A percentile compares a stretch with the other conserved stretches of the same genome.
phyloP scores from a whole-genome alignment of 30 jellyfish, hydroid and myxozoan species.

The Aurelia coerulea region DNA sequence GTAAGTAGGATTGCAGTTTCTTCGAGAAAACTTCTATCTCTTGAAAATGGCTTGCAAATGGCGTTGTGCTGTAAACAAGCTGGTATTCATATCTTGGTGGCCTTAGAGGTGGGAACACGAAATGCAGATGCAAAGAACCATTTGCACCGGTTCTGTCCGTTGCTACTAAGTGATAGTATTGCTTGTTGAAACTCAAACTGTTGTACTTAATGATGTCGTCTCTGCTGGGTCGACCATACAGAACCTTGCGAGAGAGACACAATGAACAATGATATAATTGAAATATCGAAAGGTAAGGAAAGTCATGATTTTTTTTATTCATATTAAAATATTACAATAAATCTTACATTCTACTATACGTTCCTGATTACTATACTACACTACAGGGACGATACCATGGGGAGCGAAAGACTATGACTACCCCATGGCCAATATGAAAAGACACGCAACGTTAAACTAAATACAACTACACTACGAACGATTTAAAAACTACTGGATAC shows the following conservation, averaged over 20 bases:
- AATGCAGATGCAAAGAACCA: constrained; percentile 33
- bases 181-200: constrained; percentile 1
- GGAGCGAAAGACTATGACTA: too few relatives aligned
- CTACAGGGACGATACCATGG: too few relatives aligned
- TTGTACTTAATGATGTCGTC: constrained; percentile 26
- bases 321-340: too few relatives aligned
- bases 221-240: constrained; percentile 41
- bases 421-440: too few relatives aligned
- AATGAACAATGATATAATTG: too few relatives aligned
- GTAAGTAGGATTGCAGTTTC: constrained; percentile 26
- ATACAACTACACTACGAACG: too few relatives aligned
- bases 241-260: background rate
- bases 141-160: constrained; percentile 71
- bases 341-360: too few relatives aligned
- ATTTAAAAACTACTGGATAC: too few relatives aligned
- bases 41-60: constrained; percentile 10
- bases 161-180: constrained; percentile 55
- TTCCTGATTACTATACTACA: too few relatives aligned
- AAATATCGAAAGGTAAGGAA: too few relatives aligned
- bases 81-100: constrained; percentile 43
- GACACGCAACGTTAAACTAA: too few relatives aligned
- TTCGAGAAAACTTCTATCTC: constrained; percentile 16
- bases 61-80: constrained; percentile 16
- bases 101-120: background rate
- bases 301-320: too few relatives aligned